Base-by-base conservation (phyloP, 1,140 invertebrate species). In the Zaprionus lachaisei region DNA sequence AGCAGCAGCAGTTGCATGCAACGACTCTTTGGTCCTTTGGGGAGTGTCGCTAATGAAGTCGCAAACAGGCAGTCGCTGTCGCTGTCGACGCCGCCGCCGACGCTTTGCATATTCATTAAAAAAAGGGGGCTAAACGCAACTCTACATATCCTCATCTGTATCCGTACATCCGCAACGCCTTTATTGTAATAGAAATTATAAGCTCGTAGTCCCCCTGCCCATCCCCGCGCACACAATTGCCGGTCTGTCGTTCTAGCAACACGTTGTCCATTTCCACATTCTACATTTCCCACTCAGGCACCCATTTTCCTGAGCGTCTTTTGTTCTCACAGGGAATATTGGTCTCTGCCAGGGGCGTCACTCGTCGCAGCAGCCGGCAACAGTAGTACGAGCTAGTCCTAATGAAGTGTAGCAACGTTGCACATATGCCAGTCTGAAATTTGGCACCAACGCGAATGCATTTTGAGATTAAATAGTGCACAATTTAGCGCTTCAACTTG, bases 181-280 rank as follows among this genome's bases (percentile, higher is more conserved):
- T 78, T 77, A 87, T 87, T 87, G 74, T 90, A 89, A 89, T 89
- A 87, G 84, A 87, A 89, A 87, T 90, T 87, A 87, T 89, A 79
- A 81, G 82, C 82, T 82, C 74, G 67, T 58, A 60, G 5, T 9
- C n/a, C 41, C 6, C 38, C 5, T 4, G 4, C n/a, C 3, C 17
- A 47, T n/a, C n/a, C n/a, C 22, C 57, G 41, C 60, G 70, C 66
- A 55, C 57, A 64, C 72, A 79, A 83, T 81, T 77, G 74, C 54
- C 31, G 38, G 51, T 58, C 72, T 79, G 90, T 78, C 89, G 77
- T 76, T 91, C 83, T 90, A 90, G 84, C 80, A 91, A 92, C 89
- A 91, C 83, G 81, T 91, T 79, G 80, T 65, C 83, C 86, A 71
- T 75, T 81, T 73, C 60, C 66, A 44, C 26, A n/a, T 26, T 44